Evolutionary conservation across 2,888 invertebrate genomes (phyloP), one percentile per base, ranked within the genome.

Genomic region (Hetaerina titia): DNA sequence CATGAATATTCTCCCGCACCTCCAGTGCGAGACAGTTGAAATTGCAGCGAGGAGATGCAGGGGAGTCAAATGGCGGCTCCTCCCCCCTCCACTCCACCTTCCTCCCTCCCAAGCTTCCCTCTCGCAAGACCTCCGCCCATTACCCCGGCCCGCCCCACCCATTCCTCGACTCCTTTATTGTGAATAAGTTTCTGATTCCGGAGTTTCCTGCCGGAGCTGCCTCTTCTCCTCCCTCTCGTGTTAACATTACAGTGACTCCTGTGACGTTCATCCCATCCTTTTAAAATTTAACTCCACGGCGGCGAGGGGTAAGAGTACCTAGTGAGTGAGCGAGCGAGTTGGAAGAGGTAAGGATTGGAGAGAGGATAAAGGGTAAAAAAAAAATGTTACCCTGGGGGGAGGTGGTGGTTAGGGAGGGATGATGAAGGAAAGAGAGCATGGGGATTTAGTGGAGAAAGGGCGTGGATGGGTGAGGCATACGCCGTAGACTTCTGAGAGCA

Each of bases 1-100:
- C 81, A 81, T 81, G 81, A 81, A 81, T 81, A 81, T 81, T 81
- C 81, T n/a, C 81, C 45, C 69, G 69, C 69, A 11, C 81, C 81
- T 4, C 45, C 45, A 4, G 45, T 4, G 25, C 81, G 9, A 81
- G 25, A 31, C 81, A 31, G 81, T 11, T 81, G 31, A 81, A 81
- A 81, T 81, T 81, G 31, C 81, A 81, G 15, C 81, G 25, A 31
- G 81, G 81, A 19, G 5, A 31, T 11, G 81, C 11, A 31, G 2
- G 25, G 5, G 81, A 31, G 81, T 31, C 25, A 81, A 81, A 81
- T 81, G 81, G 31, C 0, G 31, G 25, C 1, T 5, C 45, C 60
- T 60, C 13, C 60, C 60, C 9, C 81, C 11, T 31, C 31, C 7
- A 25, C 11, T 15, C 25, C 31, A 7, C 25, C 81, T 31, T 15